Evolutionary conservation across 2,113 vertebrate genomes (phyloP).

Genomic region (Zootoca vivipara): DNA sequence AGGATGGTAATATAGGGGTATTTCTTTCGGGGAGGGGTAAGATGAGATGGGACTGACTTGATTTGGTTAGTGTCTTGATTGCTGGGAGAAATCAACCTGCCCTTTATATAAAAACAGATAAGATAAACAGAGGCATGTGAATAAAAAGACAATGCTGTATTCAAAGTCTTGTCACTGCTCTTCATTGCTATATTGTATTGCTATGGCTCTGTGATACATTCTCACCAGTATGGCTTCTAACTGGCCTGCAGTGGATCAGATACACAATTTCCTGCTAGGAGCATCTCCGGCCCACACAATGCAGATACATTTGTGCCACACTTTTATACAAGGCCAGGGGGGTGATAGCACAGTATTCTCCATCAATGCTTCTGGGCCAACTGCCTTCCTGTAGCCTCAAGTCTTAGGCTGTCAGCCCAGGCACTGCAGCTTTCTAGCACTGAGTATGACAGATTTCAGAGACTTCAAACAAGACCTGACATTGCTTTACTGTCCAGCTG

Average conservation of each 20-base stretch:
- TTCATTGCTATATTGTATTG: neutral
- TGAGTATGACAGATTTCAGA: neutral
- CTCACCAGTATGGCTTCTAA: neutral
- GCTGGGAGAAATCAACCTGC: neutral
- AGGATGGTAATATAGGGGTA: neutral
- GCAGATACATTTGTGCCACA: neutral
- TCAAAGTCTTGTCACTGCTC: too few species aligned
- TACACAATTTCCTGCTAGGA: neutral
- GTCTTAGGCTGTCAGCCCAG: neutral
- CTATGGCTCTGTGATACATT: neutral
- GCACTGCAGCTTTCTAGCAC: neutral
- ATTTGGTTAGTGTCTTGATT: neutral
- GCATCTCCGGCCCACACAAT: neutral
- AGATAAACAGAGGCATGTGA: neutral
- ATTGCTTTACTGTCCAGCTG: neutral
- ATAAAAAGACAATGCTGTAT: constrained; percentile 7
- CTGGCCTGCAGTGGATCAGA: neutral
- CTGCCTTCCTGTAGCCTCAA: neutral
- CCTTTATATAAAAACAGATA: neutral
- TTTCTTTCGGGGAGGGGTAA: neutral
- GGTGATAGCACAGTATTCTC: neutral
- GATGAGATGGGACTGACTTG: neutral
- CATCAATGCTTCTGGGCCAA: neutral
- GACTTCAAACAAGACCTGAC: neutral
- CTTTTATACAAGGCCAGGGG: neutral